These are phyloP conservation scores for Ploceus nigricollis DNA, from an alignment of 2,113 vertebrate genomes.

Conservation along the genomic window DNA sequence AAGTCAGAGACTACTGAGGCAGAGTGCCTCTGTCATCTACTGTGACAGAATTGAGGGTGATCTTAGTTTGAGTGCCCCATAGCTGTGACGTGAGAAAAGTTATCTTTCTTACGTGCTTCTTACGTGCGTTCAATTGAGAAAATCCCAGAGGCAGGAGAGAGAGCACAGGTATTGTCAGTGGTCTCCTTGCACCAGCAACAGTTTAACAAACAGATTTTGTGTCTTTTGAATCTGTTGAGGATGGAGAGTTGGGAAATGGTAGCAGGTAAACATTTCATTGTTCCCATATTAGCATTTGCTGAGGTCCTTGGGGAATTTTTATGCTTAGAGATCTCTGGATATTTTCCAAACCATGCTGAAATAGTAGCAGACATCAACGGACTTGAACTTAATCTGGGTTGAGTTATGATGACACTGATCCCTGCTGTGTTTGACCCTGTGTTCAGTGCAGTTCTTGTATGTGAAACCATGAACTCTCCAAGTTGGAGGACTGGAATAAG, in stretches of 20 bases:
- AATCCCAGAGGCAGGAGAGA: background rate
- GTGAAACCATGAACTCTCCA: background rate
- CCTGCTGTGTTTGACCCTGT: background rate
- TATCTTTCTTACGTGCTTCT: background rate
- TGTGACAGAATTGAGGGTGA: background rate
- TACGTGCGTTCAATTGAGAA: background rate
- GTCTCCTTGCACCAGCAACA: background rate
- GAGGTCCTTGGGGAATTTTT: background rate
- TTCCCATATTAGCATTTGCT: background rate
- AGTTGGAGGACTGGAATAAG: background rate
- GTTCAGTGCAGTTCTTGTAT: background rate
- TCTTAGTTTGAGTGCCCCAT: fast-evolving
- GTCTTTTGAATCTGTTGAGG: background rate
- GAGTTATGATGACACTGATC: background rate
- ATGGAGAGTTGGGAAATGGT: background rate
- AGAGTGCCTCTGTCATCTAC: background rate
- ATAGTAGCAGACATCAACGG: background rate
- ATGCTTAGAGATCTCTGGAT: background rate
- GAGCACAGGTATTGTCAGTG: background rate
- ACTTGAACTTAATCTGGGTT: background rate
- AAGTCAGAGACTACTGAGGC: background rate
- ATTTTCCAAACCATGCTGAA: background rate
- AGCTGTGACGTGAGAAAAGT: background rate
- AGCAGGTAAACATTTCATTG: background rate
- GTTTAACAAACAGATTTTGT: background rate